Base-by-base conservation (phyloP, 2,113 vertebrate species). In the Pteropus alecto region DNA sequence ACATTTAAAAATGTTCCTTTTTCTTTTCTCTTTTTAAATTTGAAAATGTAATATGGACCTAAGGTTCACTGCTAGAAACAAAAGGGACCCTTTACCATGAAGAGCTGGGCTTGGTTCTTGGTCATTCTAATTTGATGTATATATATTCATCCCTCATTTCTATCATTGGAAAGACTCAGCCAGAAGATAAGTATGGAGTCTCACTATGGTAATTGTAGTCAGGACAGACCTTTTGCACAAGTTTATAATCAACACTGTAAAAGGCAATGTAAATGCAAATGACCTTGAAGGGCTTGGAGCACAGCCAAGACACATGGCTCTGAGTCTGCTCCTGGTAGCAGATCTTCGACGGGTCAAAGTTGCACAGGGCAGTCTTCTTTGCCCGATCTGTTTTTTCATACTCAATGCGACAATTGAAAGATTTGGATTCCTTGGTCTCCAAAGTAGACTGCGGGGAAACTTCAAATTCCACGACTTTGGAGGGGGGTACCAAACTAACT, bases 231-330 rank as follows among this genome's bases (percentile, higher is more conserved):
- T 99, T 99, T 90, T 99, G 99, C 98, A 99, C 99, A 98, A 99
- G 99, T 99, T 99, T 99, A 97, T 99, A 99, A 98, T 99, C 99
- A 65, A 99, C 98, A n/a, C 99, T 99, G 99, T 99, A 99, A 98
- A 99, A 99, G 81, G 99, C 99, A 58, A 99, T 99, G 98, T 99
- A 99, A 98, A 99, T 99, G 99, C 99, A 99, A 97, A 99, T 99
- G 89, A 99, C 99, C 98, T 99, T 99, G 97, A 99, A 99, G 22
- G 99, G 99, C 97, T 99, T 99, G 5, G 99, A 99, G 97, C 99
- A 99, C 97, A 99, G 98, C 99, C 99, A 99, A 97, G 99, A 99
- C 83, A 99, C 99, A 56, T 99, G 99, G 98, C 99, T 99, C 98
- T 99, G 99, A 33, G 99, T 99, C 97, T 99, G 99, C 98, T 99